phyloP scores from a whole-genome alignment of 2,888 invertebrate species.

The Ormyrus nitidulus region DNA sequence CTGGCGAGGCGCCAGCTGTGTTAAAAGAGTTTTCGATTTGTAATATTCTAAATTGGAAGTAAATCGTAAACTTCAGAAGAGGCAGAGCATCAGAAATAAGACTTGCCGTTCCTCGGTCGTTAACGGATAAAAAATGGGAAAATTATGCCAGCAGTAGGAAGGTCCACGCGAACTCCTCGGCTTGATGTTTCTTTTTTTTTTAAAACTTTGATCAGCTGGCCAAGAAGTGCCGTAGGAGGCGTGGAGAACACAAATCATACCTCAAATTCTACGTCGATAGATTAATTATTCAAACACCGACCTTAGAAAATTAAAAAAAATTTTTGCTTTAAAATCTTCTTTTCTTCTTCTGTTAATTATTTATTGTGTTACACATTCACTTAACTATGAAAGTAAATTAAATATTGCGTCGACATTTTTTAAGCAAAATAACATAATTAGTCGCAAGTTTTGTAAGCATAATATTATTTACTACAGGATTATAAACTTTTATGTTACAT shows the following conservation, averaged over 20 bases:
- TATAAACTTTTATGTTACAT: too few species aligned
- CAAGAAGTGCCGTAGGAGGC: slow-evolving; percentile 53
- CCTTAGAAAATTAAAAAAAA: slow-evolving; percentile 15
- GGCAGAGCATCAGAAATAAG: neutral
- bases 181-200: slow-evolving; percentile 5
- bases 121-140: slow-evolving; percentile 41
- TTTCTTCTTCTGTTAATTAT: too few species aligned
- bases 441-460: too few species aligned
- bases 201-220: slow-evolving; percentile 45
- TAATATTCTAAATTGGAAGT: neutral
- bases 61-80: neutral
- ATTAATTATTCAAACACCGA: slow-evolving; percentile 59
- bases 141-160: slow-evolving; percentile 24
- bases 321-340: too few species aligned
- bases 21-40: too few species aligned
- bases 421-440: too few species aligned
- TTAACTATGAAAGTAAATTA: too few species aligned
- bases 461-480: too few species aligned
- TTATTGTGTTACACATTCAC: too few species aligned
- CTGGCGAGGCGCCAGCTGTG: too few species aligned
- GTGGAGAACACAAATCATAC: slow-evolving; percentile 61
- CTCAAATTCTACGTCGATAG: slow-evolving; percentile 53
- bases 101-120: slow-evolving; percentile 13
- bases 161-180: slow-evolving; percentile 6
- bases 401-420: too few species aligned